phyloP scores from a whole-genome alignment of 2,113 vertebrate genomes.

The Lasiurus borealis region DNA sequence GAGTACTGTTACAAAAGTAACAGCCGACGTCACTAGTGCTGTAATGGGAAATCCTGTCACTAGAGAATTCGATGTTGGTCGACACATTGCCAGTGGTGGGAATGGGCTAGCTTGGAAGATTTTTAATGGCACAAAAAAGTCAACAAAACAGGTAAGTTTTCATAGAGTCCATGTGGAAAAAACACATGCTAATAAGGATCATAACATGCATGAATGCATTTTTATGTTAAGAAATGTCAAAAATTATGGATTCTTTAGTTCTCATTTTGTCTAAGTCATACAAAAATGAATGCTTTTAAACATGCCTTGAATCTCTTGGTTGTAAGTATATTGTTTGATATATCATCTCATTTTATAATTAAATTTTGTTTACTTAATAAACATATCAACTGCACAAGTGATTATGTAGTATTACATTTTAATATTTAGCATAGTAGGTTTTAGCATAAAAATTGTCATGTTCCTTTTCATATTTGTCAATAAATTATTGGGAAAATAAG shows the following conservation, averaged over 20 bases:
- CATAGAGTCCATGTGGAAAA: not conserved
- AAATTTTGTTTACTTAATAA: slow-evolving; percentile 57
- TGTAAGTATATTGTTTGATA: not conserved
- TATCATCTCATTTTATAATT: not conserved
- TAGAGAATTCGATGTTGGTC: slow-evolving; percentile 97
- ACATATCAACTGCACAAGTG: not conserved
- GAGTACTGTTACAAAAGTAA: slow-evolving; percentile 98
- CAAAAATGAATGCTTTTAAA: slow-evolving; percentile 53
- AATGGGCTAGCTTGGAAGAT: slow-evolving; percentile 97
- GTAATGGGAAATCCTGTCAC: slow-evolving; percentile 99
- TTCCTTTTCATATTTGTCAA: slow-evolving; percentile 28
- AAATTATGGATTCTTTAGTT: not conserved
- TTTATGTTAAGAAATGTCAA: slow-evolving; percentile 56
- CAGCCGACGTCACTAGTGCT: slow-evolving; percentile 97
- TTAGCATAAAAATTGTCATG: slow-evolving; percentile 40
- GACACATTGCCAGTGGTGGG: slow-evolving; percentile 97
- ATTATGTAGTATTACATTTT: slow-evolving; percentile 9
- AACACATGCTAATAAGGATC: not conserved
- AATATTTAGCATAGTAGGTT: slow-evolving; percentile 47
- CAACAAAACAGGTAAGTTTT: slow-evolving; percentile 96
- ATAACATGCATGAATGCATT: not conserved
- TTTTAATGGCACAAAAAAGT: slow-evolving; percentile 98
- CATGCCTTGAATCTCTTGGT: not conserved
- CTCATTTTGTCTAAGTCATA: slow-evolving; percentile 27
- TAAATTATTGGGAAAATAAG: slow-evolving; percentile 18